Evolutionary conservation across 2,797 vertebrate genomes (phyloP), one percentile per base, ranked within the genome.

Genomic region (Pipistrellus kuhlii): DNA sequence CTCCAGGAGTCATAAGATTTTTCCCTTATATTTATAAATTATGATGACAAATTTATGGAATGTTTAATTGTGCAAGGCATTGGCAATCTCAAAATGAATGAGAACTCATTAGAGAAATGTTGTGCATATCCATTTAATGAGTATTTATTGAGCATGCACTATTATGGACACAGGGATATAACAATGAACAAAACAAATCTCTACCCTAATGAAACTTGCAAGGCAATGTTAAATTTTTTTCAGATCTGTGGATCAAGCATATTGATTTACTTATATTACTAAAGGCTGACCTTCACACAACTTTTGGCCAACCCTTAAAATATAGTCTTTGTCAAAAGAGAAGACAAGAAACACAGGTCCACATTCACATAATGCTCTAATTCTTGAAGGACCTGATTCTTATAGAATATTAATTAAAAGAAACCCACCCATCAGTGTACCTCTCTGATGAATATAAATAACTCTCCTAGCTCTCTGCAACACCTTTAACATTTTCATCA

Each of bases 401-500:
- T 30, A 8, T 18, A 68, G 4, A 55, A 44, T 59, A 86, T 8
- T 66, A 82, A 59, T 30, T 72, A 77, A 93, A 30, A 11, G 23
- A 84, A 91, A 95, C 35, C 10, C 23, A 21, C 6, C 9, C 21
- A 82, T 55, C 75, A 72, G 0, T 25, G 18, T 30, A 66, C 23
- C 27, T 71, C 76, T 82, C 62, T 35, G n/a, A 32, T 87, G 72
- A 46, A 59, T 73, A 41, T 87, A 83, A 90, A 84, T 64, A 87
- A 84, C 57, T 53, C 55, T 14, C 44, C 41, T 32, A 83, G 88
- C 38, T 62, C 66, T 93, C 69, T 78, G 62, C 57, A 72, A 82
- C 57, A 68, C 41, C 25, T 88, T 89, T 85, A 89, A 77, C 66
- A 68, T 86, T 92, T 91, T 51, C 46, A 73, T 68, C 94, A 82